Evolutionary conservation across 2,797 vertebrate genomes (phyloP).

Genomic region (Leptoclinus maculatus): DNA sequence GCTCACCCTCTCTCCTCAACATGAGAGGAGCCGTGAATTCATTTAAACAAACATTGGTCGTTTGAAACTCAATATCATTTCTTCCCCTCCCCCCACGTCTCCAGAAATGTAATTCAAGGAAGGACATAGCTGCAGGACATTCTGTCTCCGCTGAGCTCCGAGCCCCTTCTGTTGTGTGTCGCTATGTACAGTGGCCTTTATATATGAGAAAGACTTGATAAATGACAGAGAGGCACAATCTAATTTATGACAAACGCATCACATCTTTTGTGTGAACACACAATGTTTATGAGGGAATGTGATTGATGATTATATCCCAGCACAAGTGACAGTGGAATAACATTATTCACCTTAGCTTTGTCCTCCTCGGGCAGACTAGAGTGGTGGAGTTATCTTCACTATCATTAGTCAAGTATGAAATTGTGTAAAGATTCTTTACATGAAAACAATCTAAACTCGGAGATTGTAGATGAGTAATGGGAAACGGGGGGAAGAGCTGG

Average conservation of each 20-base stretch:
- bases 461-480: slow-evolving; percentile 52
- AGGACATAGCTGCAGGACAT: slow-evolving; percentile 66
- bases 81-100: not conserved
- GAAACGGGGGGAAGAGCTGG: slow-evolving; percentile 17
- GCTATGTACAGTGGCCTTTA: slow-evolving; percentile 46
- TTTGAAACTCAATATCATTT: slow-evolving; percentile 62
- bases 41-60: slow-evolving; percentile 63
- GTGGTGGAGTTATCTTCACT: slow-evolving; percentile 53
- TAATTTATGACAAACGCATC: slow-evolving; percentile 75
- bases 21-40: slow-evolving; percentile 47
- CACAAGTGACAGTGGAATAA: slow-evolving; percentile 77
- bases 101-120: slow-evolving; percentile 61
- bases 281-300: slow-evolving; percentile 74
- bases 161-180: slow-evolving; percentile 36
- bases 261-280: slow-evolving; percentile 70
- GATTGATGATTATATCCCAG: slow-evolving; percentile 76
- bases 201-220: slow-evolving; percentile 68
- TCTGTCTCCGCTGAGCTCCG: slow-evolving; percentile 18
- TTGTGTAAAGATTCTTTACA: slow-evolving; percentile 59
- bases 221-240: slow-evolving; percentile 71
- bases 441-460: slow-evolving; percentile 54
- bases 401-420: slow-evolving; percentile 71
- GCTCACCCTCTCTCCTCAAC: slow-evolving; percentile 29
- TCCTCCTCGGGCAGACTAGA: slow-evolving; percentile 52
- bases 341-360: slow-evolving; percentile 75